Percentiles rank a stretch among this genome's conserved stretches.
Evolutionary conservation across 2,797 vertebrate species (phyloP).

Genomic region (Garrulus glandarius): DNA sequence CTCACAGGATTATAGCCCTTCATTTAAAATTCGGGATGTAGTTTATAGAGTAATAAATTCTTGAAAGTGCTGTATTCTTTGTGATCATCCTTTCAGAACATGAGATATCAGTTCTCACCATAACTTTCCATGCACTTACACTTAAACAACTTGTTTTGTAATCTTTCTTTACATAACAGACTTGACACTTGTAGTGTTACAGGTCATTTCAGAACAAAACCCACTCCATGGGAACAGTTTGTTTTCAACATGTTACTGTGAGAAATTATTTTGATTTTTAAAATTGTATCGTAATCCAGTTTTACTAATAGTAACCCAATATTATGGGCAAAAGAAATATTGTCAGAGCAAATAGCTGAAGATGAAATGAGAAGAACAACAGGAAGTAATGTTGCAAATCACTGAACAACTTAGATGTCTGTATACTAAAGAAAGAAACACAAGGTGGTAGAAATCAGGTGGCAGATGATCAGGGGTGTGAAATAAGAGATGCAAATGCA

Average conservation of each 20-base stretch:
- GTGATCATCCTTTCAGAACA: background rate
- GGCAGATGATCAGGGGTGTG: background rate
- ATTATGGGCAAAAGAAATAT: background rate
- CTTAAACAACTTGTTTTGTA: background rate
- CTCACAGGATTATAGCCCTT: background rate
- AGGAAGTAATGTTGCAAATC: background rate
- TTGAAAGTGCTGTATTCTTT: background rate
- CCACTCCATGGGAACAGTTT: background rate
- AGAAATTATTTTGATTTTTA: background rate
- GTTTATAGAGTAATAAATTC: background rate
- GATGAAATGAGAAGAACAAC: background rate
- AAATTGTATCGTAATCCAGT: background rate
- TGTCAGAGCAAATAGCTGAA: background rate
- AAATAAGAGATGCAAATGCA: background rate
- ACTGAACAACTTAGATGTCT: background rate
- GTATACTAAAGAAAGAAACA: background rate
- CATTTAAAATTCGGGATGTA: background rate
- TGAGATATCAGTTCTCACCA: background rate
- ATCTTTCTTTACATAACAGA: background rate
- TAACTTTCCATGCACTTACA: background rate
- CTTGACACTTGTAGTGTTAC: background rate
- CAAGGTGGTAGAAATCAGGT: background rate
- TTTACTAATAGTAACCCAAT: background rate
- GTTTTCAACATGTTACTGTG: background rate
- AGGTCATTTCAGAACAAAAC: background rate